Conservation (phyloP, 2,113 vertebrate genomes). For the Chionodraco myersi region DNA sequence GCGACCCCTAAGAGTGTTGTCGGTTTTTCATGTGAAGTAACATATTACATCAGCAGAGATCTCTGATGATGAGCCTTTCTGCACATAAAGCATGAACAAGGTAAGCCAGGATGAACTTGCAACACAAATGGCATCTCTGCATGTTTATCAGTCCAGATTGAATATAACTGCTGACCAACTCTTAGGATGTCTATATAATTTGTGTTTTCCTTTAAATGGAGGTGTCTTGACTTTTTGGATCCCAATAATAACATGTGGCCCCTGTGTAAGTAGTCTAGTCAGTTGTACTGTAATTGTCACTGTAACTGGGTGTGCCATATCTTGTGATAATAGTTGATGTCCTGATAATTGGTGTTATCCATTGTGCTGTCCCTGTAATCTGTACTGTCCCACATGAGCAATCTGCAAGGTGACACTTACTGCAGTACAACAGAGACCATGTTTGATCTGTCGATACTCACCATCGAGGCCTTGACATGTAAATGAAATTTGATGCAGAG, state of each 20-base stretch:
- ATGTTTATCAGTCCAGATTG: constrained; percentile 16
- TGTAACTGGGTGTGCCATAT: constrained; percentile 47
- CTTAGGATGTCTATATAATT: constrained; percentile 36
- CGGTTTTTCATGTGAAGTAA: neutral
- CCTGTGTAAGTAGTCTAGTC: constrained; percentile 42
- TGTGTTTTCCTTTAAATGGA: constrained; percentile 53
- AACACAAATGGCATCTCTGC: neutral
- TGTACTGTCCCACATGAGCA: constrained; percentile 32
- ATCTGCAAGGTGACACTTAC: constrained; percentile 40
- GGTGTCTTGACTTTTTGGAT: constrained; percentile 44
- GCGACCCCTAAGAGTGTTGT: neutral
- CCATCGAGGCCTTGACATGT: constrained; percentile 45
- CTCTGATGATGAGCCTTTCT: neutral
- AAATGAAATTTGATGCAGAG: constrained; percentile 50
- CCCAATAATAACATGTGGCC: constrained; percentile 53
- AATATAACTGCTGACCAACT: constrained; percentile 40
- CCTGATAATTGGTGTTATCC: constrained; percentile 64
- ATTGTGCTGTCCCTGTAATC: constrained; percentile 56
- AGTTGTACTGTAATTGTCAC: constrained; percentile 48
- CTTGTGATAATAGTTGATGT: constrained; percentile 58
- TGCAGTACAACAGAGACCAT: constrained; percentile 37
- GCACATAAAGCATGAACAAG: too few species aligned
- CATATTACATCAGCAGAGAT: neutral
- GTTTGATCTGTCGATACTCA: constrained; percentile 50
- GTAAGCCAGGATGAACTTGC: neutral